These are phyloP conservation scores for Drosophila azteca DNA, from an alignment of 1,140 invertebrate species.

Conservation along the genomic window DNA sequence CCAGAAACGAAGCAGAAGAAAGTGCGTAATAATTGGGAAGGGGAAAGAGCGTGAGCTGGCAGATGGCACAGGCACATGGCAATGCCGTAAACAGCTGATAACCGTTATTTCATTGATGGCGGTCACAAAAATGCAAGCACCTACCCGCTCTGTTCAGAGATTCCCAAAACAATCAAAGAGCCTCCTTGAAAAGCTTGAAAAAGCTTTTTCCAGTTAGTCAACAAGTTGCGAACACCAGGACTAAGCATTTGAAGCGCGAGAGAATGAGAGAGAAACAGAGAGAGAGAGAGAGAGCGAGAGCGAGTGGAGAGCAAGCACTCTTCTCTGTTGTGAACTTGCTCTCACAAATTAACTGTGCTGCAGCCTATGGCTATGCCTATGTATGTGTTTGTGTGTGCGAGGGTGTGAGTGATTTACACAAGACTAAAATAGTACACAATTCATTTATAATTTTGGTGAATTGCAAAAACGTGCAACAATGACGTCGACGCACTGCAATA, in stretches of 20 bases:
- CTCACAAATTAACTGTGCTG: conserved; percentile 1
- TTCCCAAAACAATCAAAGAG: conserved; percentile 21
- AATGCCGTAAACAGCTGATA: background rate
- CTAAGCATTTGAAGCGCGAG: conserved; percentile 3
- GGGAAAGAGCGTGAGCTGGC: background rate
- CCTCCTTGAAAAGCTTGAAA: conserved; percentile 24
- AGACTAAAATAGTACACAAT: conserved; percentile 53
- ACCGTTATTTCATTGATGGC: too few relatives aligned
- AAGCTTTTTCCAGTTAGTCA: conserved; percentile 40
- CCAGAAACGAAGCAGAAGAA: conserved; percentile 5
- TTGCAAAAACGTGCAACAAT: conserved; percentile 80
- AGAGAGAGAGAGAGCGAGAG: conserved; percentile 26
- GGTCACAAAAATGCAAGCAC: too few relatives aligned
- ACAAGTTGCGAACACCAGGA: conserved; percentile 53
- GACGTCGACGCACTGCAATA: conserved; percentile 65
- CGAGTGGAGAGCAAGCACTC: conserved; percentile 23
- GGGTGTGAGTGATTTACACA: conserved; percentile 52
- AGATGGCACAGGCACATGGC: conserved; percentile 11
- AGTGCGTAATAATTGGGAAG: conserved; percentile 33
- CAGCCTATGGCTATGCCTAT: background rate
- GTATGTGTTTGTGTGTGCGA: conserved; percentile 8
- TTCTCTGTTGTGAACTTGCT: background rate
- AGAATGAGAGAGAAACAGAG: conserved; percentile 22
- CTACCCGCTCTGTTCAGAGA: background rate
- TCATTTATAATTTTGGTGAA: conserved; percentile 57